A percentile compares a stretch with the other conserved stretches of the same genome.
Conservation (phyloP, 2,797 vertebrate genomes). For the Bovichtus diacanthus region DNA sequence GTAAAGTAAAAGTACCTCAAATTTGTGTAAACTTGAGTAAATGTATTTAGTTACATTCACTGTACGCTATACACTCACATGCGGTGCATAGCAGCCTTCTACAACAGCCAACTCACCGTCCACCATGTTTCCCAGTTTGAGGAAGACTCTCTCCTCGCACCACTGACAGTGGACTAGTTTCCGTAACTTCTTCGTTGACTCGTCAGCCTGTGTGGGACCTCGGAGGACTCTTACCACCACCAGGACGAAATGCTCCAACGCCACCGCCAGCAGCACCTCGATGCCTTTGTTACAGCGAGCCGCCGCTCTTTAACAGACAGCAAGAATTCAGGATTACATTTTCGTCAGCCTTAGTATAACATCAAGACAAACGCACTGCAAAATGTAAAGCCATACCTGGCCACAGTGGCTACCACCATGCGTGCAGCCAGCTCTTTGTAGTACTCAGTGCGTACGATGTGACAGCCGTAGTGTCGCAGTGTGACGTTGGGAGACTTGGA, state of each 20-base stretch:
- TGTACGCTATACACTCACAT: too few relatives aligned
- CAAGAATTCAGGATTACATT: rapidly evolving
- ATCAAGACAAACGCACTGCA: background rate
- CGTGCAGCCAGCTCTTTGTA: slow-evolving; percentile 95
- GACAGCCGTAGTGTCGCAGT: slow-evolving; percentile 93
- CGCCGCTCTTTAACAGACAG: slow-evolving; percentile 86
- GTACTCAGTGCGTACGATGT: slow-evolving; percentile 95
- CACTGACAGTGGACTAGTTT: slow-evolving; percentile 97
- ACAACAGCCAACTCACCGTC: slow-evolving; percentile 86
- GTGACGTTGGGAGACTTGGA: slow-evolving; percentile 94
- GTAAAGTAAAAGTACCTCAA: background rate
- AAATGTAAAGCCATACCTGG: slow-evolving; percentile 83
- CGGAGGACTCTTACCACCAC: slow-evolving; percentile 94
- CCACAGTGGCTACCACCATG: slow-evolving; percentile 90
- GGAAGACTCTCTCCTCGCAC: slow-evolving; percentile 97
- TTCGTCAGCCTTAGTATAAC: background rate
- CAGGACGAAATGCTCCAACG: slow-evolving; percentile 96
- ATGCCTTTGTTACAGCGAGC: slow-evolving; percentile 97
- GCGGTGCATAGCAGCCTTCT: background rate
- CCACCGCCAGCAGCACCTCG: slow-evolving; percentile 94
- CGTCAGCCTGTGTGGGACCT: slow-evolving; percentile 92
- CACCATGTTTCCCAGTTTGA: slow-evolving; percentile 92
- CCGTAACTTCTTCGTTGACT: slow-evolving; percentile 89
- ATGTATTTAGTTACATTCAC: background rate
- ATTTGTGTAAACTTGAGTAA: background rate